Base-by-base conservation (phyloP, 2,888 invertebrate species). In the Rutpela maculata region DNA sequence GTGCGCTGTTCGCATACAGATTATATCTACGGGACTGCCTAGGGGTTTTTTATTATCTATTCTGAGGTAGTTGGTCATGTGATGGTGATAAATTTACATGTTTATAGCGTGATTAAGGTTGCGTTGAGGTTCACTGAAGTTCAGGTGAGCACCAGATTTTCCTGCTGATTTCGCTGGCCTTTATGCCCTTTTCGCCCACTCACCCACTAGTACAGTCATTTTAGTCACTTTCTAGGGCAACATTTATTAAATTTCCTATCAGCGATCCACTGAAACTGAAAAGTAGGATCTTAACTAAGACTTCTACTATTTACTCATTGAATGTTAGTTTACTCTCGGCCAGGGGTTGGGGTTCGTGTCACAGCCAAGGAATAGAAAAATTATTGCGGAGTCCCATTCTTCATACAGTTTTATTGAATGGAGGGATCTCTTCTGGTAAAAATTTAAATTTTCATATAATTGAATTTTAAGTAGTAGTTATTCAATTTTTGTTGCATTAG, bases 11-110 rank as follows among this genome's bases (percentile, higher is more conserved):
- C n/a, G 57, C 50, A 19, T 43, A 65, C 68, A 69, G 75, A 70
- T 70, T 26, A 15, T 72, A 72, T 72, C 65, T 65, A 65, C 19
- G 9, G 71, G 77, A 74, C 70, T 72, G 74, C 70, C 63, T 68
- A 70, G 81, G 82, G 78, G 78, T 68, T 78, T 80, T 82, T 83
- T 79, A 80, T 83, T 83, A 83, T 84, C 83, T 80, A 80, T 81
- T 77, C 79, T 66, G 76, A 78, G 78, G 75, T 75, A 63, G 82
- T 82, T 79, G 80, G 82, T 84, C 85, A 84, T 83, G 85, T 83
- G 84, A 84, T 82, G 81, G 84, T 85, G 84, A 85, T 86, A 86
- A 85, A 86, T 85, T 84, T 85, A 82, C 84, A 81, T 84, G 83
- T 86, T 86, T 83, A 84, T 86, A 81, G 85, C 85, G 85, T 85